Base-by-base conservation (phyloP, 2,888 invertebrate species). In the Sinodicranocentrus sp. region DNA sequence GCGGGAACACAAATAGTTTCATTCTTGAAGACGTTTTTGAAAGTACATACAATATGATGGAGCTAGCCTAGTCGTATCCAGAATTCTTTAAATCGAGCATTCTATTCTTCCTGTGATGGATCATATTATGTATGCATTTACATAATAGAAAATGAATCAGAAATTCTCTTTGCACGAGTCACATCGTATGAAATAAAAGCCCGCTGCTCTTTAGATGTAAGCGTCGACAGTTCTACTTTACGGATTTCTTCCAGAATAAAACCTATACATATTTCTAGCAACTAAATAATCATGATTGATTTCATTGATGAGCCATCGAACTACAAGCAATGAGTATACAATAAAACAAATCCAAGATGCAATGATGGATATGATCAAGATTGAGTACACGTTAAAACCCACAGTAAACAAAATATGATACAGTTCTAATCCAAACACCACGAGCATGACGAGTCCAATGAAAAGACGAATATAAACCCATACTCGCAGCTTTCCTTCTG, bases 161-260 rank as follows among this genome's bases (percentile, higher is more conserved):
- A n/a, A n/a, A n/a, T n/a, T n/a, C n/a, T n/a, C n/a, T n/a, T n/a
- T n/a, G n/a, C n/a, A n/a, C n/a, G n/a, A n/a, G n/a, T n/a, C n/a
- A n/a, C n/a, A n/a, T n/a, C n/a, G n/a, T n/a, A n/a, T n/a, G n/a
- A n/a, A n/a, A n/a, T n/a, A n/a, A n/a, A n/a, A n/a, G n/a, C n/a
- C n/a, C n/a, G n/a, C n/a, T n/a, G n/a, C n/a, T n/a, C n/a, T n/a
- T n/a, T n/a, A n/a, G n/a, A n/a, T n/a, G n/a, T n/a, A n/a, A n/a
- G n/a, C n/a, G n/a, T n/a, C n/a, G n/a, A n/a, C n/a, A n/a, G n/a
- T n/a, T n/a, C n/a, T n/a, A n/a, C n/a, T 52, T 52, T 48, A 85
- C 1, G 85, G 85, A 28, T 82, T 85, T 61, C 85, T 76, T 21
- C 85, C 85, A 2, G 85, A 85, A 19, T 85, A 85, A 54, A 85